Evolutionary conservation across 1,140 invertebrate genomes (phyloP).

Genomic region (Cotesia glomerata): DNA sequence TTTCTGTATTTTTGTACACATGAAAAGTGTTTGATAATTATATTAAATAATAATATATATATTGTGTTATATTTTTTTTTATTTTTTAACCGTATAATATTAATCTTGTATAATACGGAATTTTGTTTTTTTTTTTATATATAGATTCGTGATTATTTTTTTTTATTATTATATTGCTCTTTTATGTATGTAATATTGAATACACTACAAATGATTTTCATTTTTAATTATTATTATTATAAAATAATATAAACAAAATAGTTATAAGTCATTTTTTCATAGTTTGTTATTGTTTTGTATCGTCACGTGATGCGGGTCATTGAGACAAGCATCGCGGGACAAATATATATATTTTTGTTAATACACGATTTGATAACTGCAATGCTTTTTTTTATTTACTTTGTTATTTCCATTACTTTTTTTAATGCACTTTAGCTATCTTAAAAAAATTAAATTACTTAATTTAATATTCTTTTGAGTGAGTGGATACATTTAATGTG

Average conservation of each 20-base stretch:
- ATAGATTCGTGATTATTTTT: neutral
- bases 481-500: neutral
- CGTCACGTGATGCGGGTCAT: constrained; percentile 52
- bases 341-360: constrained; percentile 56
- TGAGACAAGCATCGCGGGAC: constrained; percentile 4
- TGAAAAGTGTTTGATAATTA: constrained; percentile 9
- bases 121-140: neutral
- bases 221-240: constrained; percentile 2
- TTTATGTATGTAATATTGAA: neutral
- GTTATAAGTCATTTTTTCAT: constrained; percentile 54
- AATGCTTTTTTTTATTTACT: constrained; percentile 34
- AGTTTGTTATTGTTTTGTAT: constrained; percentile 57
- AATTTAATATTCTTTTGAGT: neutral
- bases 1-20: constrained; percentile 18
- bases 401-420: constrained; percentile 29
- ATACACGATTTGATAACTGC: constrained; percentile 56
- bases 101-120: neutral
- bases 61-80: constrained; percentile 23
- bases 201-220: neutral
- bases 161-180: neutral
- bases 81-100: constrained; percentile 10
- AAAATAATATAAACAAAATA: neutral
- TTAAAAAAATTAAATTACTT: too few species aligned
- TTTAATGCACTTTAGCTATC: neutral
- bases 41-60: neutral